phyloP scores from a whole-genome alignment of 2,888 invertebrate genomes.

The Iselma pallidipennis region DNA sequence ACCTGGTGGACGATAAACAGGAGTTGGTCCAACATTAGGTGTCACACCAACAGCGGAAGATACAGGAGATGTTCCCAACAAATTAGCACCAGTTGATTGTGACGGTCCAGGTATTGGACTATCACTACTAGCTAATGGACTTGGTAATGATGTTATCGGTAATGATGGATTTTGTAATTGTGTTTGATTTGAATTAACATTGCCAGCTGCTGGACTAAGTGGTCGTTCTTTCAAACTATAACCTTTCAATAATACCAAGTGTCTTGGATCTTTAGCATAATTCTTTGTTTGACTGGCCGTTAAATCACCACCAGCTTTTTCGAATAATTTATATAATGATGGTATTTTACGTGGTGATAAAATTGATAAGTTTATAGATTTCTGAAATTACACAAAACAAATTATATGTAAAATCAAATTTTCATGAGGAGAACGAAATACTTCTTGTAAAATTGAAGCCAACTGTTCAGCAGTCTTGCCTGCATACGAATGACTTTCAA shows the following conservation, averaged over 20 bases:
- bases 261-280: slow-evolving; percentile 87
- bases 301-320: slow-evolving; percentile 87
- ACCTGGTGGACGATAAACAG: slow-evolving; percentile 54
- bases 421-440: slow-evolving; percentile 37
- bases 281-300: slow-evolving; percentile 80
- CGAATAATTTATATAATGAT: slow-evolving; percentile 82
- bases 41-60: slow-evolving; percentile 43
- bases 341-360: slow-evolving; percentile 89
- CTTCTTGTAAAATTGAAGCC: slow-evolving; percentile 76
- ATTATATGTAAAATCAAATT: background rate
- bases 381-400: slow-evolving; percentile 59
- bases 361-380: slow-evolving; percentile 83
- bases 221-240: slow-evolving; percentile 68
- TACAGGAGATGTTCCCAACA: slow-evolving; percentile 44
- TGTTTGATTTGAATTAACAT: slow-evolving; percentile 46
- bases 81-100: slow-evolving; percentile 54
- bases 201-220: slow-evolving; percentile 62
- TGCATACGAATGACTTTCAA: slow-evolving; percentile 71
- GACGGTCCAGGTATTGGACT: slow-evolving; percentile 56
- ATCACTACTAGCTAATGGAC: slow-evolving; percentile 61
- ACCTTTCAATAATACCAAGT: slow-evolving; percentile 76
- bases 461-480: slow-evolving; percentile 85
- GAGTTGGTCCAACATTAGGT: slow-evolving; percentile 46
- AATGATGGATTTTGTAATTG: slow-evolving; percentile 48
- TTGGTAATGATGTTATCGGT: slow-evolving; percentile 57